Evolutionary conservation across 1,140 invertebrate species (phyloP).

Genomic region (Meloidogyne floridensis): DNA sequence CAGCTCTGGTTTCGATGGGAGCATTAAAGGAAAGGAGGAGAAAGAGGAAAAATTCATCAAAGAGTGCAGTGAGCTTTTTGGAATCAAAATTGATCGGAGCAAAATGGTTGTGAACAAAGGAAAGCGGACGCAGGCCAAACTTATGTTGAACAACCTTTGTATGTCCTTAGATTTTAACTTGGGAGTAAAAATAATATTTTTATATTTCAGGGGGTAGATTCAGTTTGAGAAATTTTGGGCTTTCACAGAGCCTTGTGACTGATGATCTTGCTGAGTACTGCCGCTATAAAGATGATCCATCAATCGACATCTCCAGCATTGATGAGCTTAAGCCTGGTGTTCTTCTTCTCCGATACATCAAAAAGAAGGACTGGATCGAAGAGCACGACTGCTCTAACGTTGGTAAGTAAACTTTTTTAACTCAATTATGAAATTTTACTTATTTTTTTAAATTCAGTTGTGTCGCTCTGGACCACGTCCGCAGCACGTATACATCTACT

Average conservation of each 20-base stretch:
- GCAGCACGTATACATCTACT: neutral
- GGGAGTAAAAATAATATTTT: neutral
- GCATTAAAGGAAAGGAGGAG: neutral
- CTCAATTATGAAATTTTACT: neutral
- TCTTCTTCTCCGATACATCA: neutral
- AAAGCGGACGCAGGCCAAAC: neutral
- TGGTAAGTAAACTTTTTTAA: neutral
- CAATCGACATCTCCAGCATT: neutral
- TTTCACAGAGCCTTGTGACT: neutral
- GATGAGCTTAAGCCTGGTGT: neutral
- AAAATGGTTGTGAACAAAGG: neutral
- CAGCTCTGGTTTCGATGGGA: neutral
- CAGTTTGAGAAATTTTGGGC: neutral
- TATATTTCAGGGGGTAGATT: neutral
- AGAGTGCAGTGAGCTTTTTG: neutral
- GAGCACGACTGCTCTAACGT: constrained; percentile 8
- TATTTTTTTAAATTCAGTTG: constrained; percentile 12
- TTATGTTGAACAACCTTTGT: neutral
- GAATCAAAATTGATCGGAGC: neutral
- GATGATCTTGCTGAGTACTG: neutral
- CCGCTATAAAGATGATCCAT: neutral
- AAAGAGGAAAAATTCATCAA: constrained; percentile 1
- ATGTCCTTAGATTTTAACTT: neutral
- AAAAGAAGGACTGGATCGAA: constrained; percentile 1
- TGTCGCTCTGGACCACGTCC: constrained; percentile 1